Base-by-base conservation (phyloP, 2,113 vertebrate genomes). In the Acrocephalus kingi region DNA sequence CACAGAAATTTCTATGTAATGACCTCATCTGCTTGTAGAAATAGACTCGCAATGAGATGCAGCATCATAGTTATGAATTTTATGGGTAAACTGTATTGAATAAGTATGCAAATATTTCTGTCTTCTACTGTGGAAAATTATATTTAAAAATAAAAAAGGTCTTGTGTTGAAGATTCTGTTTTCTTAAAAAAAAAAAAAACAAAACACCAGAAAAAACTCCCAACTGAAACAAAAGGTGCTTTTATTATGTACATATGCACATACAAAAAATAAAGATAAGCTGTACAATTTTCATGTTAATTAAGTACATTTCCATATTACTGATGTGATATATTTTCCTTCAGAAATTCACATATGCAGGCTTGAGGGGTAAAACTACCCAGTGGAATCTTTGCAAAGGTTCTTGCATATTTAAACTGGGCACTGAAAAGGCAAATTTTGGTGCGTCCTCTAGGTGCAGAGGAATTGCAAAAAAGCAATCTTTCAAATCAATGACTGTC, bases 1-100 rank as follows among this genome's bases (percentile, higher is more conserved):
- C 81, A 76, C 41, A 81, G 69, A 95, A 92, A 90, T 96, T 90
- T 92, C 73, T 85, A 62, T 41, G 58, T 95, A 96, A 95, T 92
- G 76, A 90, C 76, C 49, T 93, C 1, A 0, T 33, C 69, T 90
- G 52, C 82, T 86, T 84, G 68, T 89, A 87, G 76, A 78, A 92
- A 93, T 61, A 93, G 84, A 82, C 61, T 89, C 81, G 52, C 73
- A 95, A 46, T 93, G 72, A 92, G 56, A 86, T 81, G 48, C 64
- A 85, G 39, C 72, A 77, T 59, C 37, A 33, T 58, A 90, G 30
- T 68, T 94, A 67, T 28, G 33, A 87, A 77, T 91, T 94, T 88
- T 85, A 30, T 71, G 27, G 39, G 33, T 77, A 88, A 96, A 83
- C 78, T 90, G 48, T 43, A 58, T 80, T 78, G 88, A 91, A 91